Evolutionary conservation across 2,113 vertebrate species (phyloP).

Genomic region (Scatophagus argus): DNA sequence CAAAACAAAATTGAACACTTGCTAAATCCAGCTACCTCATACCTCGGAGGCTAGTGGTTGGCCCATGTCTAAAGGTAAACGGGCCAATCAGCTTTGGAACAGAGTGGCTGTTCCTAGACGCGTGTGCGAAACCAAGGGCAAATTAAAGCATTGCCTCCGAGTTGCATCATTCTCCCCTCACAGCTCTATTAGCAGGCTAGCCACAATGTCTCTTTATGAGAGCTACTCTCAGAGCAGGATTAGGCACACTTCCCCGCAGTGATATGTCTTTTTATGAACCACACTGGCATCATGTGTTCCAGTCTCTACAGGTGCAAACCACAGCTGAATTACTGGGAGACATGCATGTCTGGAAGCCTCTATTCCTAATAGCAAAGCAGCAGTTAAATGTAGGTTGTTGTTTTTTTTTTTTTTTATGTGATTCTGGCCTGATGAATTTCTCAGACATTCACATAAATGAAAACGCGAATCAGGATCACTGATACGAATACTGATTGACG

Average conservation of each 20-base stretch:
- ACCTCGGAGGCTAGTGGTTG: constrained; percentile 74
- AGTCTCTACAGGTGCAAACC: constrained; percentile 63
- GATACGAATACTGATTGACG: constrained; percentile 30
- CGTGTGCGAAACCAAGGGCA: constrained; percentile 80
- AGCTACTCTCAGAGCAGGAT: constrained; percentile 76
- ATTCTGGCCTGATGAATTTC: constrained; percentile 35
- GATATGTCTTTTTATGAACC: constrained; percentile 80
- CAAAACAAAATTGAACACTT: constrained; percentile 74
- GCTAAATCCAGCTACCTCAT: constrained; percentile 75
- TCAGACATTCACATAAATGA: constrained; percentile 42
- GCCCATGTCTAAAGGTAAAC: constrained; percentile 75
- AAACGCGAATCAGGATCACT: neutral
- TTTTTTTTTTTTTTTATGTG: neutral
- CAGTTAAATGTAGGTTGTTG: neutral
- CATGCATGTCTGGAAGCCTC: constrained; percentile 36
- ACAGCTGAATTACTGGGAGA: constrained; percentile 51
- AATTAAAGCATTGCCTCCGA: constrained; percentile 82
- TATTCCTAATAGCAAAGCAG: constrained; percentile 42
- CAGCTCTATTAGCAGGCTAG: constrained; percentile 82
- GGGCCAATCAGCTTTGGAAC: constrained; percentile 79
- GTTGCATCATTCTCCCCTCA: constrained; percentile 86
- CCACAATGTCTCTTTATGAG: constrained; percentile 80
- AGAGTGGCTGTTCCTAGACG: constrained; percentile 79
- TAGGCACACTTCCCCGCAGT: constrained; percentile 79
- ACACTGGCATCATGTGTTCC: constrained; percentile 68